Percentiles rank a stretch among this genome's conserved stretches.
Evolutionary conservation across 2,797 vertebrate species (phyloP).

Genomic region (Syngnathus rostellatus): DNA sequence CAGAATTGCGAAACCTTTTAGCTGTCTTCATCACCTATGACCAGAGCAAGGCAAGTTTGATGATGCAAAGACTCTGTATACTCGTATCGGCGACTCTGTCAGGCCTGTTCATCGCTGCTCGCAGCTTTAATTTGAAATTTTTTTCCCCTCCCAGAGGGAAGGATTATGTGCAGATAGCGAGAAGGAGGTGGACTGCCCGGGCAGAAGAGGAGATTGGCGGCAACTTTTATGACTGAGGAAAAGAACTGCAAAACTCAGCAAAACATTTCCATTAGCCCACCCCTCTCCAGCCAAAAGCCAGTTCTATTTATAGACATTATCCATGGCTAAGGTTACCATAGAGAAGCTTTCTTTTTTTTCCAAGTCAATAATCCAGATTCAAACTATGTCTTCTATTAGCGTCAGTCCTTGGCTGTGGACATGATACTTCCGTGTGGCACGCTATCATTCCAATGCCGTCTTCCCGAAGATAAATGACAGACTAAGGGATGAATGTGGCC

Average conservation of each 20-base stretch:
- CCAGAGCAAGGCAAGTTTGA: not conserved
- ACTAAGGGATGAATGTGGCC: not conserved
- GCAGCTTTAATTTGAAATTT: not conserved
- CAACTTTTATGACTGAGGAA: conserved; percentile 15
- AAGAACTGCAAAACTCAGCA: conserved; percentile 10
- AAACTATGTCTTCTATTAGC: not conserved
- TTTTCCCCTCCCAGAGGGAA: conserved; percentile 4
- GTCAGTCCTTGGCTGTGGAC: not conserved
- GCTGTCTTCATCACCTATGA: not conserved
- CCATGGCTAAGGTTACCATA: conserved; percentile 3
- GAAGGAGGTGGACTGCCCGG: not conserved
- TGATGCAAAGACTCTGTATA: not conserved
- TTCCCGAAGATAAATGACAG: not conserved
- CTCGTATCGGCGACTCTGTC: not conserved
- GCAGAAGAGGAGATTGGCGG: conserved; percentile 5
- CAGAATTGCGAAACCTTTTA: too few species aligned
- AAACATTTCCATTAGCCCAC: conserved; percentile 4
- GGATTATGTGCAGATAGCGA: conserved; percentile 6
- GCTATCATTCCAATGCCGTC: not conserved
- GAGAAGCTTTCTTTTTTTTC: not conserved
- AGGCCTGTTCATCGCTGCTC: not conserved
- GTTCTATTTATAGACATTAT: conserved; percentile 9
- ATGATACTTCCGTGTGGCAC: not conserved
- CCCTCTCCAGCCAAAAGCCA: conserved; percentile 4
- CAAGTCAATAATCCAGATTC: conserved; percentile 5